These are phyloP conservation scores for Calvadosia cruxmelitensis DNA, from an alignment of 30 jellyfish, hydroid and myxozoan genomes.

Conservation along the genomic window DNA sequence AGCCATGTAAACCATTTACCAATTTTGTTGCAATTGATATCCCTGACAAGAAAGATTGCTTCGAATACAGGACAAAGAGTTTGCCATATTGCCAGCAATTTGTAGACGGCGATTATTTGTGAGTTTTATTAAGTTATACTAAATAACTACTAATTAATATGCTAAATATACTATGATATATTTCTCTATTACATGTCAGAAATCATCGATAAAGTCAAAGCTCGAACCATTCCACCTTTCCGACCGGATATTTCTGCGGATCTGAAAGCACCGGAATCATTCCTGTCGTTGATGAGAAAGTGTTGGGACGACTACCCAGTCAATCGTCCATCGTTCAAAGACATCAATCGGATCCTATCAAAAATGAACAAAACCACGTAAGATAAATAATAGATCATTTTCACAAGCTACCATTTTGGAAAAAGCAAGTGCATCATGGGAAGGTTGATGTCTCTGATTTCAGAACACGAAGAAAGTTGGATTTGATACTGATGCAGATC, in stretches of 20 bases:
- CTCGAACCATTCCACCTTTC: constrained; percentile 35
- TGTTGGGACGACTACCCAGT: constrained; percentile 74
- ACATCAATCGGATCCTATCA: constrained; percentile 7
- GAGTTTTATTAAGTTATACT: background rate
- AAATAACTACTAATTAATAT: no score
- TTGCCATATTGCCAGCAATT: background rate
- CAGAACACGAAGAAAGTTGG: no score
- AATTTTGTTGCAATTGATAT: no score
- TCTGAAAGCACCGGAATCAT: constrained; percentile 51
- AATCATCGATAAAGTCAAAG: constrained; percentile 31
- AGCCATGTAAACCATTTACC: no score
- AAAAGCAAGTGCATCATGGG: no score
- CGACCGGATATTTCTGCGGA: constrained; percentile 50
- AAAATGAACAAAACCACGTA: constrained; percentile 9
- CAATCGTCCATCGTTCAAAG: constrained; percentile 60
- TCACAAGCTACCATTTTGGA: background rate
- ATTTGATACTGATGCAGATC: no score
- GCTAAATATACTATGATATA: no score
- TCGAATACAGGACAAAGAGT: no score
- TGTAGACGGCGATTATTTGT: background rate
- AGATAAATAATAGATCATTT: background rate
- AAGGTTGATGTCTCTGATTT: no score
- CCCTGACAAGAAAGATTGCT: no score
- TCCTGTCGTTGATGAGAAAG: constrained; percentile 30
- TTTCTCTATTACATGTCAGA: constrained; percentile 25